phyloP scores from a whole-genome alignment of 2,113 vertebrate species.

The Zapornia atra region DNA sequence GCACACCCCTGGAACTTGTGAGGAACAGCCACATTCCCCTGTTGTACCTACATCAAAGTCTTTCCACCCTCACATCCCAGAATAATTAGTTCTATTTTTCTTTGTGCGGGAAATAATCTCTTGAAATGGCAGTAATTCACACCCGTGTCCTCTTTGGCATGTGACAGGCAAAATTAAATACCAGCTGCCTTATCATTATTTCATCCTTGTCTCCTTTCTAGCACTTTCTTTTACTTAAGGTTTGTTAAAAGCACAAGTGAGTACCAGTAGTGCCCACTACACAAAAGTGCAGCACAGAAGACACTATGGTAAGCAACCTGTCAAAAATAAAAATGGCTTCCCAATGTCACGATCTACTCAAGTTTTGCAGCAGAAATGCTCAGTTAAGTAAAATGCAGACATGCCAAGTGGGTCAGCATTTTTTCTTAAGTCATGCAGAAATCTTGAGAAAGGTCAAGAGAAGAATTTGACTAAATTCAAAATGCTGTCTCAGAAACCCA shows the following conservation, averaged over 20 bases:
- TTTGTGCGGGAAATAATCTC: neutral
- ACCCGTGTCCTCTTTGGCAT: neutral
- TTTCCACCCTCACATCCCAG: neutral
- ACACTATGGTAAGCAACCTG: neutral
- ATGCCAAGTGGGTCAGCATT: neutral
- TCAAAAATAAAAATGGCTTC: neutral
- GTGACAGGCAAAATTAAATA: neutral
- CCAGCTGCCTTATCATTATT: neutral
- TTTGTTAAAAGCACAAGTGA: neutral
- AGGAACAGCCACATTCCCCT: neutral
- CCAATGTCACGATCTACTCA: neutral
- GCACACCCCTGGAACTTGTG: neutral
- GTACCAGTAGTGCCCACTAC: neutral
- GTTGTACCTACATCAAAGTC: fast-evolving
- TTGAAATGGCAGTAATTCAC: neutral
- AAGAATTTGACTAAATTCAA: neutral
- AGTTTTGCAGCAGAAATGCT: fast-evolving
- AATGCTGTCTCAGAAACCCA: neutral
- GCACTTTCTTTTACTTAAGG: neutral
- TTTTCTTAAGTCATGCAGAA: neutral
- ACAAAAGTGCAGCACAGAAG: neutral
- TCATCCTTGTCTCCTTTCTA: neutral
- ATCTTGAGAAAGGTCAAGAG: neutral
- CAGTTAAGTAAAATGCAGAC: neutral
- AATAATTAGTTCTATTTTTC: neutral